phyloP scores from a whole-genome alignment of 1,140 invertebrate genomes.

The Lasioglossum albipes region DNA sequence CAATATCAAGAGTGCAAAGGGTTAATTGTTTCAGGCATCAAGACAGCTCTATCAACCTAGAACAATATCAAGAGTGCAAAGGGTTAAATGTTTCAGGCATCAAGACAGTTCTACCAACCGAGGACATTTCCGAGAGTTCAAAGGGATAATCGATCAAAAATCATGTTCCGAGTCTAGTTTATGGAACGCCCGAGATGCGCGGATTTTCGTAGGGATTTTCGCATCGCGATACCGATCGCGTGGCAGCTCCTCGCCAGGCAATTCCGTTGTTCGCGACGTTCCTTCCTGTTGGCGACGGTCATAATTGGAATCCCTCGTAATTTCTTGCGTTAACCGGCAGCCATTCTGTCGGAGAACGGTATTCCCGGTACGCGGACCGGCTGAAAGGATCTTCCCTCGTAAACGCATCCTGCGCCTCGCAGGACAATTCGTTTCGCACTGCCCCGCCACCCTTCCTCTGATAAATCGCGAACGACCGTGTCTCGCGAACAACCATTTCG shows the following conservation, averaged over 20 bases:
- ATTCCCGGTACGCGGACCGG: slow-evolving; percentile 8
- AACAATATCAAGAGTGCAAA: no score
- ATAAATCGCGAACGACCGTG: slow-evolving; percentile 27
- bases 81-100: no score
- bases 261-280: not conserved
- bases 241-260: not conserved
- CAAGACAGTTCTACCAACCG: no score
- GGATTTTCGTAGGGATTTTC: no score
- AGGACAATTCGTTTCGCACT: slow-evolving; percentile 16
- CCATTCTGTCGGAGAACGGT: slow-evolving; percentile 4
- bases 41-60: no score
- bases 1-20: no score
- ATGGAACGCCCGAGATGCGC: no score
- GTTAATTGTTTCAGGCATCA: no score
- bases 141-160: no score
- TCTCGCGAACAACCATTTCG: slow-evolving; percentile 17
- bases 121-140: no score
- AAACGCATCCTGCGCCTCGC: slow-evolving; percentile 25
- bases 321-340: not conserved
- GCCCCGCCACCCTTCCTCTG: not conserved
- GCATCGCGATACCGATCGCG: no score
- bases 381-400: slow-evolving; percentile 21
- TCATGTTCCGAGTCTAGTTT: no score
- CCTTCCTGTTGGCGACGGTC: not conserved
- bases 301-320: slow-evolving; percentile 1